These are phyloP conservation scores for Brachyrhaphis roseni DNA, from an alignment of 2,797 vertebrate species.

Conservation along the genomic window DNA sequence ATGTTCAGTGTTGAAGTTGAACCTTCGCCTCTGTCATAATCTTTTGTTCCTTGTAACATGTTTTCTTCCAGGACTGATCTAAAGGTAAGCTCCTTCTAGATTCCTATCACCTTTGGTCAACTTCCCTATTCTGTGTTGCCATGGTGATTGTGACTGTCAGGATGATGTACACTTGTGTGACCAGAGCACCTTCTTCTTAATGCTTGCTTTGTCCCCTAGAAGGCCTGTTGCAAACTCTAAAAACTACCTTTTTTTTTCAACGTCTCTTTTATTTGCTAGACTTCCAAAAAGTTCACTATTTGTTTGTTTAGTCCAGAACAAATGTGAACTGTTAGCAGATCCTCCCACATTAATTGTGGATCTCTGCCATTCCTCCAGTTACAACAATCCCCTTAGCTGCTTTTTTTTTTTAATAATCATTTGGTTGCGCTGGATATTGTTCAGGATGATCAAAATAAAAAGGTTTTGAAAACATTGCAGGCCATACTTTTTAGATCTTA, in stretches of 20 bases:
- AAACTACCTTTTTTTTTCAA: background rate
- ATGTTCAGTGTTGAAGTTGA: background rate
- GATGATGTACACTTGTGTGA: background rate
- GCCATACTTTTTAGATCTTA: background rate
- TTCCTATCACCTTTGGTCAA: background rate
- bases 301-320: background rate
- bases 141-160: background rate
- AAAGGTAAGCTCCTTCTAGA: background rate
- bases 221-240: background rate
- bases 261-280: background rate
- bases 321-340: background rate
- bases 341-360: background rate
- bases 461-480: background rate
- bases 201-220: background rate
- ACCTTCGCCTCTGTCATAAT: background rate
- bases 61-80: background rate
- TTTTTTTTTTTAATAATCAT: background rate
- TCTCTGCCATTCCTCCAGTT: background rate
- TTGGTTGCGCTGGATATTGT: no score
- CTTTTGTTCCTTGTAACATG: background rate
- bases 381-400: background rate
- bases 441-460: background rate
- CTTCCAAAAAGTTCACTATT: background rate
- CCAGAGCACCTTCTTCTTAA: background rate
- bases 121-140: background rate